These are phyloP conservation scores for Lonchura striata DNA, from an alignment of 2,113 vertebrate species.

Conservation along the genomic window DNA sequence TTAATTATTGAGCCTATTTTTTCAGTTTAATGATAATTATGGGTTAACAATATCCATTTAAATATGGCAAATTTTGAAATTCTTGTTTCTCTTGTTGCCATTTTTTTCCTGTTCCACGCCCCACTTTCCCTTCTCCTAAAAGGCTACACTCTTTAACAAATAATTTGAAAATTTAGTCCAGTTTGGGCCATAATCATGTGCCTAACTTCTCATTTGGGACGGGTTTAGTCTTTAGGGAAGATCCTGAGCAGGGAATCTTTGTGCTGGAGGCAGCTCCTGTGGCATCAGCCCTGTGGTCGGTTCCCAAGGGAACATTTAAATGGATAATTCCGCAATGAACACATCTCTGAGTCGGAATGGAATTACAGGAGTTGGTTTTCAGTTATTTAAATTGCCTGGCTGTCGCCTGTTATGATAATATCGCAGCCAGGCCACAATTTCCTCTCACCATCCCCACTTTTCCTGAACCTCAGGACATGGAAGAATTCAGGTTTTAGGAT, in stretches of 20 bases:
- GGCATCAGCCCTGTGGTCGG: background rate
- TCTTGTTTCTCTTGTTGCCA: accelerated
- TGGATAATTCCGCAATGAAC: background rate
- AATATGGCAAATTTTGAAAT: background rate
- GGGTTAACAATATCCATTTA: background rate
- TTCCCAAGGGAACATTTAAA: background rate
- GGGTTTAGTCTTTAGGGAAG: background rate
- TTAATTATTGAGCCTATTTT: background rate
- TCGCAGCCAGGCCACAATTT: background rate
- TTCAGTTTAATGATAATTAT: background rate
- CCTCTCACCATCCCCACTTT: background rate
- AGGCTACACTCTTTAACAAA: background rate
- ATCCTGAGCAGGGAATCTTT: background rate
- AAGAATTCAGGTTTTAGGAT: background rate
- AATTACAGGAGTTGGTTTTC: background rate
- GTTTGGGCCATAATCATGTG: accelerated
- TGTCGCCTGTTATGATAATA: background rate
- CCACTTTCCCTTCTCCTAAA: background rate
- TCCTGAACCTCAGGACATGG: background rate
- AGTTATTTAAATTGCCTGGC: background rate
- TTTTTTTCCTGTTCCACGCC: accelerated
- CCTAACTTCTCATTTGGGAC: accelerated
- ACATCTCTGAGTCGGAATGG: background rate
- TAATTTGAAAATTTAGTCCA: too few species aligned
- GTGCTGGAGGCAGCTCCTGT: background rate